These are phyloP conservation scores for Aratinga solstitialis DNA, from an alignment of 2,797 vertebrate genomes.

Conservation along the genomic window DNA sequence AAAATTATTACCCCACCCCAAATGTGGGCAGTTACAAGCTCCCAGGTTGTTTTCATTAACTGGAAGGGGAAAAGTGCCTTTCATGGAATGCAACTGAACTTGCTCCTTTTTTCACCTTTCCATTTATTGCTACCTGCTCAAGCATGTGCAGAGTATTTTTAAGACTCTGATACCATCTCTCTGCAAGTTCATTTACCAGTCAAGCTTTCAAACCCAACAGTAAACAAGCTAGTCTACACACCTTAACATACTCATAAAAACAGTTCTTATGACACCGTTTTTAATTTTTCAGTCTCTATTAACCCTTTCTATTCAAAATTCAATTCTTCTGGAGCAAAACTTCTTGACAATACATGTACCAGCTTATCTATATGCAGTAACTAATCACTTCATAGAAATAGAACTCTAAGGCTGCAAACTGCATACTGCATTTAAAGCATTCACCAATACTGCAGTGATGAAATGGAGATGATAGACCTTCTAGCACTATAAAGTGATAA, in stretches of 20 bases:
- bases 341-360: fast-evolving
- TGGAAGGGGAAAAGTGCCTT: not conserved
- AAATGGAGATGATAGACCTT: not conserved
- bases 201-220: not conserved
- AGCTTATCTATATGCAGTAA: not conserved
- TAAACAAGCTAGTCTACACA: not conserved
- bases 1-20: fast-evolving
- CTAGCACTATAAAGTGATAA: not conserved
- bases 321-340: not conserved
- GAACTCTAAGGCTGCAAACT: not conserved
- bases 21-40: not conserved
- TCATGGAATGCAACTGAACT: not conserved
- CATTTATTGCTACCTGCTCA: not conserved
- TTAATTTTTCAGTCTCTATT: not conserved
- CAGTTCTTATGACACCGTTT: not conserved
- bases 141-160: not conserved
- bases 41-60: not conserved
- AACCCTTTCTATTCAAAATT: not conserved
- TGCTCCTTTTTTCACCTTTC: not conserved
- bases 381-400: not conserved
- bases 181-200: not conserved
- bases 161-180: not conserved
- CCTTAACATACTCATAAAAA: not conserved
- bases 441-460: not conserved
- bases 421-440: not conserved